These are phyloP conservation scores for Harmothoe impar DNA, from an alignment of 2,888 invertebrate species.

Conservation along the genomic window DNA sequence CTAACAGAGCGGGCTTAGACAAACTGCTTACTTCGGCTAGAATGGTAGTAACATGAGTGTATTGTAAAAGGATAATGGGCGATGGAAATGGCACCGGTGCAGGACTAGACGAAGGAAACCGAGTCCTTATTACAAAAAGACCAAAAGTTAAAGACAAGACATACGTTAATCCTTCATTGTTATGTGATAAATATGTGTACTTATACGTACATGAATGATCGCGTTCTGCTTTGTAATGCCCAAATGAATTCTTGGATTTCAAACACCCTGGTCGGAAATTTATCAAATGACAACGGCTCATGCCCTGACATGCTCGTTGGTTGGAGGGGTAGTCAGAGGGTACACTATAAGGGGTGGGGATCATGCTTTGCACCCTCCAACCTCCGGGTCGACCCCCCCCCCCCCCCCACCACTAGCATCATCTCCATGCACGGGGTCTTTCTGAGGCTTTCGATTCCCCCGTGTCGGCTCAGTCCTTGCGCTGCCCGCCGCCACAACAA, in stretches of 20 bases:
- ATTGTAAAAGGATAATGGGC: background rate
- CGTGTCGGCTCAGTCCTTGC: slow-evolving; percentile 29
- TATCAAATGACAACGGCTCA: background rate
- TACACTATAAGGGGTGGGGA: background rate
- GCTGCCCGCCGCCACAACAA: slow-evolving; percentile 41
- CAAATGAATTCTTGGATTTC: too few species aligned
- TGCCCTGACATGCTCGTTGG: background rate
- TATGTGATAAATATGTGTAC: too few species aligned
- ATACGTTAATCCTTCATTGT: background rate
- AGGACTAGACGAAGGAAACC: background rate
- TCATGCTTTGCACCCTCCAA: background rate
- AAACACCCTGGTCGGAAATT: too few species aligned
- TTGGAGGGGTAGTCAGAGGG: background rate
- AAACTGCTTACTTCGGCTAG: background rate
- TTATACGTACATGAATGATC: too few species aligned
- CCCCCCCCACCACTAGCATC: background rate
- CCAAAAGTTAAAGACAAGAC: background rate
- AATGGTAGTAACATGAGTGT: background rate
- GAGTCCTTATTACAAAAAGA: background rate
- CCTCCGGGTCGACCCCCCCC: background rate
- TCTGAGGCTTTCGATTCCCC: slow-evolving; percentile 36
- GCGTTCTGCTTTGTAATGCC: too few species aligned
- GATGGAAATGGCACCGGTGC: slow-evolving; percentile 35
- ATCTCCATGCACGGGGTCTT: background rate
- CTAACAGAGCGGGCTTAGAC: background rate